Percentiles rank a stretch among this genome's conserved stretches.
phyloP scores from a whole-genome alignment of 2,113 vertebrate species.

The Synodontis membranacea region DNA sequence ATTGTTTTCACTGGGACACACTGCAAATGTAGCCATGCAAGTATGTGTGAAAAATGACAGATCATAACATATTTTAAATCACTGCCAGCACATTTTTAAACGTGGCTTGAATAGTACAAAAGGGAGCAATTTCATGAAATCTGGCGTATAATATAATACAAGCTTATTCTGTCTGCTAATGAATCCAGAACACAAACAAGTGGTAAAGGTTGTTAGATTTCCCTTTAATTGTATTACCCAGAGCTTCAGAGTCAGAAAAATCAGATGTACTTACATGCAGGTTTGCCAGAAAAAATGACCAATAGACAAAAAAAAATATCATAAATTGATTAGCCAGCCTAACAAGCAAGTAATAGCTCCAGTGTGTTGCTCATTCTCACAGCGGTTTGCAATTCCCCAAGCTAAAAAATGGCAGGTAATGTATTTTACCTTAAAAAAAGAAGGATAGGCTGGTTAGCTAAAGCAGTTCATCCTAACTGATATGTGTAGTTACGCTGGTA shows the following conservation, averaged over 20 bases:
- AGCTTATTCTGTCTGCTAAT: neutral
- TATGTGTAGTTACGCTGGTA: neutral
- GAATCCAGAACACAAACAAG: neutral
- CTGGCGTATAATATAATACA: neutral
- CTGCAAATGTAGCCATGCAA: neutral
- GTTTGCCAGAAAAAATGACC: neutral
- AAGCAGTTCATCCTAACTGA: no score
- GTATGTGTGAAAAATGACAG: neutral
- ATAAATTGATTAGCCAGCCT: neutral
- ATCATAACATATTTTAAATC: slow-evolving; percentile 1
- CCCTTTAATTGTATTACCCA: neutral
- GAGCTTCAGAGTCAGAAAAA: neutral
- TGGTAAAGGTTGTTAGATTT: neutral
- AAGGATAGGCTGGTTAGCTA: neutral
- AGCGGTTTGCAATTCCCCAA: neutral
- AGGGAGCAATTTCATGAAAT: neutral
- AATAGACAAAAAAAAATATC: neutral
- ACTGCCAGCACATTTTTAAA: neutral
- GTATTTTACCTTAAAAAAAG: neutral
- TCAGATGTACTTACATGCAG: neutral
- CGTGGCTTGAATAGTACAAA: neutral
- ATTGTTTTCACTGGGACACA: neutral
- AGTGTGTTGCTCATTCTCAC: neutral
- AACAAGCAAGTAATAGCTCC: neutral
- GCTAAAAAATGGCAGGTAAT: neutral